Base-by-base conservation (phyloP, 2,888 invertebrate genomes). In the Drosophila buzzatii region DNA sequence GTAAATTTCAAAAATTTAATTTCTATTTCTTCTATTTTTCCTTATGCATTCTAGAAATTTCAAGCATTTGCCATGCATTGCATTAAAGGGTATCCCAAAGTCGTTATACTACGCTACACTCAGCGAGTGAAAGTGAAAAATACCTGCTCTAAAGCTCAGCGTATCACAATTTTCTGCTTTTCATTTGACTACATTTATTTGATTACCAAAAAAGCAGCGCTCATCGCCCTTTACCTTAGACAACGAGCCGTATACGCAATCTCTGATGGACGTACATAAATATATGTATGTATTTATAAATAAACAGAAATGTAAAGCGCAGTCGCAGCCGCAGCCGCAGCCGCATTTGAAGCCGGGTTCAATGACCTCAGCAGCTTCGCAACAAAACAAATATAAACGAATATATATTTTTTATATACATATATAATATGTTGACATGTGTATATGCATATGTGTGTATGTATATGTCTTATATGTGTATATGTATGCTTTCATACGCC, bases 111-210 rank as follows among this genome's bases (percentile, higher is more conserved):
- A 4, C 12, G 14, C 10, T 16, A 39, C 8, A 3, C 9, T 47
- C 18, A 12, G n/a, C 3, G 73, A 63, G 92, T 90, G 92, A 92
- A 92, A 92, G 92, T 92, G 91, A 88, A 91, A 90, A 92, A 86
- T 84, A 75, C 64, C 79, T 81, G 44, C 77, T 78, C 78, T 57
- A 51, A 66, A 33, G 35, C 35, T 42, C 45, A 47, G 55, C 20
- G 44, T 3, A 60, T 62, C 42, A 16, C 20, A 56, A 9, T 55
- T 59, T 67, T 59, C 31, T 53, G 23, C 56, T 10, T 65, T 69
- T 61, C 52, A 71, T 71, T 72, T 68, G 56, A 44, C 33, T 53
- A 45, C 67, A 45, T 62, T 67, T 18, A 56, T 57, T 69, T 57
- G 31, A 49, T 37, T 39, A 16, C 31, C 33, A 12, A 55, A 53